Conservation (phyloP, 2,113 vertebrate genomes). For the Platysternon megacephalum region DNA sequence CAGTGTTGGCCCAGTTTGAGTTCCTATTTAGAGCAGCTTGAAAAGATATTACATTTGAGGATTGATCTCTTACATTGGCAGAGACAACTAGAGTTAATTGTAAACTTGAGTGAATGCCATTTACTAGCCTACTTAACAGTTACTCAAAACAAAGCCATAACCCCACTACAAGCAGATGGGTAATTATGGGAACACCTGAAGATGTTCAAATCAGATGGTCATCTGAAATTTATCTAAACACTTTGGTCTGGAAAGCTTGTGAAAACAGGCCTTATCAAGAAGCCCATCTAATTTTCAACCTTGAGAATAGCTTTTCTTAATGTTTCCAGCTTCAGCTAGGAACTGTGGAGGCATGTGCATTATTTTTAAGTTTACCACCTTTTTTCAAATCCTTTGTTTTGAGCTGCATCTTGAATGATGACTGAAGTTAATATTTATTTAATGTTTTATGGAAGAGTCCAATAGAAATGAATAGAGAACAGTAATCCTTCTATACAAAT, state of each 20-base stretch:
- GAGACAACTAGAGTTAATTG: constrained; percentile 17
- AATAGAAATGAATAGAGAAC: background rate
- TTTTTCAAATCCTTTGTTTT: background rate
- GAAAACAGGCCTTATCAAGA: background rate
- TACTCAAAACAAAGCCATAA: constrained; percentile 14
- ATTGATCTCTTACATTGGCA: constrained; percentile 32
- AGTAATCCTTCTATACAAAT: background rate
- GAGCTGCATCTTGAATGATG: background rate
- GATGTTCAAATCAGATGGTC: constrained; percentile 10
- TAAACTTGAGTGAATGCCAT: background rate
- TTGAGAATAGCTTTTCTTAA: background rate
- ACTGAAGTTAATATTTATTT: rapidly evolving
- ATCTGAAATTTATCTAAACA: constrained; percentile 14
- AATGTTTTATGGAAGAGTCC: background rate
- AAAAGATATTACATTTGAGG: constrained; percentile 18
- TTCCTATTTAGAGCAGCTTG: background rate
- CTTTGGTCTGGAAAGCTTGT: background rate
- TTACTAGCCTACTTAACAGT: background rate
- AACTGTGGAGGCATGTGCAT: background rate
- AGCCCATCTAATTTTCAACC: background rate
- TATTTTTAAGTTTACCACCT: background rate
- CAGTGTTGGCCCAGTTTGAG: background rate
- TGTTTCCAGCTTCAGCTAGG: background rate
- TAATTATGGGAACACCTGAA: constrained; percentile 16
- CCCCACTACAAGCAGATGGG: background rate